A percentile compares a stretch with the other conserved stretches of the same genome.
These are phyloP conservation scores for Dasypus novemcinctus DNA, from an alignment of 2,113 vertebrate species.

Conservation along the genomic window DNA sequence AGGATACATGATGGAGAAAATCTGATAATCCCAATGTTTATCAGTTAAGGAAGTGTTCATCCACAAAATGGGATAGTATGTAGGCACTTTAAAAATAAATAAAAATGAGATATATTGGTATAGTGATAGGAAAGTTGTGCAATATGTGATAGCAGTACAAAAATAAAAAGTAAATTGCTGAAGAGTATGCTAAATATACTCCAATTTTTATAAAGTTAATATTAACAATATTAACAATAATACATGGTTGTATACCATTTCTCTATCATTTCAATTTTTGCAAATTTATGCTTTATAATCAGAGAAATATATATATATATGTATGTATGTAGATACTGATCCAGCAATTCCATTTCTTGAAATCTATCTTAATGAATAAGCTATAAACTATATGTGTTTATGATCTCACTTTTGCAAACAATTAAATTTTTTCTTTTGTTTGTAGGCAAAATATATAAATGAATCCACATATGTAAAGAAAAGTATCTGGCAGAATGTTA, in stretches of 20 bases:
- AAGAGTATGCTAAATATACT: not conserved
- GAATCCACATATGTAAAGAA: not conserved
- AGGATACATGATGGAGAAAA: not conserved
- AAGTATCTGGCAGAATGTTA: not conserved
- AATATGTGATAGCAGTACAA: not conserved
- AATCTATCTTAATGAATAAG: not conserved
- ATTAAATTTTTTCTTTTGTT: not conserved
- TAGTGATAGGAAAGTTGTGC: not conserved
- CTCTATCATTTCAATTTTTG: not conserved
- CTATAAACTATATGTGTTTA: not conserved
- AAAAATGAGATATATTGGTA: not conserved
- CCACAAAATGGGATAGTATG: not conserved
- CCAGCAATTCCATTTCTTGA: slow-evolving; percentile 15
- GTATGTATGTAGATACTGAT: not conserved
- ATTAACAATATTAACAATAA: not conserved
- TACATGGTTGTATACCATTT: not conserved
- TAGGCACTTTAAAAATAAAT: not conserved
- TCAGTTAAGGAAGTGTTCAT: not conserved
- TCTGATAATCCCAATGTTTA: not conserved
- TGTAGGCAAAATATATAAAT: slow-evolving; percentile 9
- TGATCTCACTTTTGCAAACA: not conserved
- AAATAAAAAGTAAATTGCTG: slow-evolving; percentile 1
- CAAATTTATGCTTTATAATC: not conserved
- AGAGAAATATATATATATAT: not conserved
- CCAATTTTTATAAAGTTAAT: not conserved